Evolutionary conservation across 1,140 invertebrate genomes (phyloP), one percentile per base, ranked within the genome.

Genomic region (Rhizoglyphus robini): DNA sequence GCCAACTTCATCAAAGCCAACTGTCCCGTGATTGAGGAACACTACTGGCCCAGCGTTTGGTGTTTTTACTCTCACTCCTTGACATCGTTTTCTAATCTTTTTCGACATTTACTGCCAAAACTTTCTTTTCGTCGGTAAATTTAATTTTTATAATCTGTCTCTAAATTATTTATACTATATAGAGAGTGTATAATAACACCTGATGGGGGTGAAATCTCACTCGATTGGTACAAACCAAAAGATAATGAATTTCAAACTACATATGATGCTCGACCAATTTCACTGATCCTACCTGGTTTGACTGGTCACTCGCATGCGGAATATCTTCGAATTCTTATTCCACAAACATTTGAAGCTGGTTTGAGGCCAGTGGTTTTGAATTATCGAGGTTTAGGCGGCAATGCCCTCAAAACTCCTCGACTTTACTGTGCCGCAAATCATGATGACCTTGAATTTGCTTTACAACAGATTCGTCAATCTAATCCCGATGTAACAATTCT

Each of bases 41-140:
- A 83, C 72, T 90, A 83, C 74, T 90, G 86, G 86, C 88, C 88
- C 1, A 89, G 88, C 8, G 78, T 88, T 64, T 90, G 88, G 87
- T 88, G 86, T 71, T 86, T 88, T 70, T 87, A 90, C 75, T 83
- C 86, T 1, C 80, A 87, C 65, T 80, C 85, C 30, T 87, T 90
- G 75, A 90, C 88, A 1, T 80, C 89, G 36, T 72, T 90, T 13
- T 86, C 86, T 18, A 84, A 84, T 65, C 68, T 87, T 65, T 76
- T 90, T 48, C 77, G 88, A 70, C 75, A 81, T 60, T 72, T 77
- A 71, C 18, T 8, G 15, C 20, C 18, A 51, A 68, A 72, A 23
- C 72, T 84, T 46, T 69, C 79, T 30, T 86, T 85, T 73, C 77
- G 77, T 70, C 80, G 83, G 82, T 18, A 58, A 58, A 34, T 3